Evolutionary conservation across 2,113 vertebrate species (phyloP).

Genomic region (Bambusicola thoracicus): DNA sequence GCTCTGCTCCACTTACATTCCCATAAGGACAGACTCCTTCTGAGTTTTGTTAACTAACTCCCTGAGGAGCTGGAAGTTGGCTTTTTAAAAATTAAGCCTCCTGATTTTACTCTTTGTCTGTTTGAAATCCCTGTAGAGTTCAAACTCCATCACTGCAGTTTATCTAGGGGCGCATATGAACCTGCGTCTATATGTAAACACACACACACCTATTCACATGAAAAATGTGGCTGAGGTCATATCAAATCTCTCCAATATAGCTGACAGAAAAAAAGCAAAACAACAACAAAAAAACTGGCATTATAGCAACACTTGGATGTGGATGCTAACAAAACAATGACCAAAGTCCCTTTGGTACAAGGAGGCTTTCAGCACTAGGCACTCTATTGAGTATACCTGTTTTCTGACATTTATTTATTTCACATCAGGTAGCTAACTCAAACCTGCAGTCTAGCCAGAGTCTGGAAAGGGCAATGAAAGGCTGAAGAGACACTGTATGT

Average conservation of each 20-base stretch:
- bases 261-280: not conserved
- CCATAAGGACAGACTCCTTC: too few relatives aligned
- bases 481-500: not conserved
- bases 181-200: too few relatives aligned
- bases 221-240: not conserved
- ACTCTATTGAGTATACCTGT: not conserved
- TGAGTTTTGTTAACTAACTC: too few relatives aligned
- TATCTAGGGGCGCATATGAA: rapidly evolving
- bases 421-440: not conserved
- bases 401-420: conserved; percentile 12
- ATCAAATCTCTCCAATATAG: rapidly evolving
- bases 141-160: not conserved
- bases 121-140: too few relatives aligned
- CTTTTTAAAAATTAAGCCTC: too few relatives aligned
- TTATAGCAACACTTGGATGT: not conserved
- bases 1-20: too few relatives aligned
- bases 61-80: too few relatives aligned
- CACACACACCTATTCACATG: too few relatives aligned
- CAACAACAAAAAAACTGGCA: too few relatives aligned
- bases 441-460: not conserved
- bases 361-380: not conserved
- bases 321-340: not conserved
- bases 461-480: not conserved
- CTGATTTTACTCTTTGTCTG: too few relatives aligned
- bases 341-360: not conserved